Conservation (phyloP, 2,113 vertebrate species). For the Lagopus muta region DNA sequence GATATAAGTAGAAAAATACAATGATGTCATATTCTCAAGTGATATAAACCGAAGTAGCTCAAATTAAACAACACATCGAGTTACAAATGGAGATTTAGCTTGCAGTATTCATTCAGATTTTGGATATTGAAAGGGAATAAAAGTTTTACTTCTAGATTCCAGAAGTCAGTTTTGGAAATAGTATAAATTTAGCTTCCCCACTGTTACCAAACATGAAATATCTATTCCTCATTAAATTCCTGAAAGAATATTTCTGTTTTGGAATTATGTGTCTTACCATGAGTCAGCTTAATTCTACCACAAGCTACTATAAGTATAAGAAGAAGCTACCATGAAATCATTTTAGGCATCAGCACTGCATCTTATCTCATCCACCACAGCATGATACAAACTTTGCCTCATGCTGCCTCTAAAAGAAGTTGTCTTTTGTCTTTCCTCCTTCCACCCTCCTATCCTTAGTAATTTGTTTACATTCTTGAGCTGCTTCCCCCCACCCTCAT, state of each 20-base stretch:
- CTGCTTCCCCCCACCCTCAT: rapidly evolving
- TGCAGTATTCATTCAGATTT: neutral
- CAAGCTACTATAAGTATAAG: rapidly evolving
- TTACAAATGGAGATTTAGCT: neutral
- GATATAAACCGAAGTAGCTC: neutral
- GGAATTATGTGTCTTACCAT: neutral
- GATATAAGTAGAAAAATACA: neutral
- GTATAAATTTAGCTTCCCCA: neutral
- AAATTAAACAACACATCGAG: neutral
- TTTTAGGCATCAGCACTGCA: neutral
- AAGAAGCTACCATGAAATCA: neutral
- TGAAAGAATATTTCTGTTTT: neutral
- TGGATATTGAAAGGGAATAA: neutral
- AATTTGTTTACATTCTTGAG: neutral
- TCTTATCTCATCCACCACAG: neutral
- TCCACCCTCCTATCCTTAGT: neutral
- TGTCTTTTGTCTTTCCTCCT: neutral
- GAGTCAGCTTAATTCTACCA: neutral
- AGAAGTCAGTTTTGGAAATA: neutral
- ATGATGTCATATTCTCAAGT: neutral
- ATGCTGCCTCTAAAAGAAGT: neutral
- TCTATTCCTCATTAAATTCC: neutral
- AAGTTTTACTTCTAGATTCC: neutral
- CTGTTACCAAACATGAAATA: neutral
- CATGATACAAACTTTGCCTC: neutral